Percentiles rank a stretch among this genome's conserved stretches.
These are phyloP conservation scores for Brachylomia viminalis DNA, from an alignment of 2,888 invertebrate species.

Conservation along the genomic window DNA sequence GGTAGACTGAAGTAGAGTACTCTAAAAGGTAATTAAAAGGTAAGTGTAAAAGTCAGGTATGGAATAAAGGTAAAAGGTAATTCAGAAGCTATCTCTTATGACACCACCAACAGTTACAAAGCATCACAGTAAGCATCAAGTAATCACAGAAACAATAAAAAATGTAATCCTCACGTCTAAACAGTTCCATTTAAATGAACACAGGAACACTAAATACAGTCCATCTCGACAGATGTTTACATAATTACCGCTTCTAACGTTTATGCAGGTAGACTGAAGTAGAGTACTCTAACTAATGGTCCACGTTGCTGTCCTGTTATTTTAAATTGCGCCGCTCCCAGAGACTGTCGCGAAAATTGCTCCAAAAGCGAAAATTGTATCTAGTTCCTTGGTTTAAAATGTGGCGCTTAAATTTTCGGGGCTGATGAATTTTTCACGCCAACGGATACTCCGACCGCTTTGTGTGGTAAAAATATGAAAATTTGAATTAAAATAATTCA, in stretches of 20 bases:
- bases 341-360: slow-evolving; percentile 65
- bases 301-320: slow-evolving; percentile 67
- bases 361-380: slow-evolving; percentile 61
- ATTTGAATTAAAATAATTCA: slow-evolving; percentile 66
- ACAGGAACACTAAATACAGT: slow-evolving; percentile 35
- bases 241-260: slow-evolving; percentile 54
- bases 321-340: slow-evolving; percentile 65
- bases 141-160: slow-evolving; percentile 24
- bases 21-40: too few relatives aligned
- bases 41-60: too few relatives aligned
- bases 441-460: slow-evolving; percentile 44
- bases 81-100: neutral
- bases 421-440: slow-evolving; percentile 64
- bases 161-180: slow-evolving; percentile 5
- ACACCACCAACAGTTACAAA: neutral
- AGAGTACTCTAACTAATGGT: slow-evolving; percentile 69
- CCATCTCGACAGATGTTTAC: slow-evolving; percentile 54
- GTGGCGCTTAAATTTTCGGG: slow-evolving; percentile 58
- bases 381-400: slow-evolving; percentile 60
- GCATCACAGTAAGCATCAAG: too few relatives aligned
- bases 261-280: slow-evolving; percentile 49
- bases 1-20: slow-evolving; percentile 52
- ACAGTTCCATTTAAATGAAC: slow-evolving; percentile 23
- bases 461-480: slow-evolving; percentile 62
- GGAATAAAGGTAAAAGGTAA: neutral